Percentiles rank a stretch among this genome's conserved stretches.
Evolutionary conservation across 2,797 vertebrate species (phyloP).

Genomic region (Falco rusticolus): DNA sequence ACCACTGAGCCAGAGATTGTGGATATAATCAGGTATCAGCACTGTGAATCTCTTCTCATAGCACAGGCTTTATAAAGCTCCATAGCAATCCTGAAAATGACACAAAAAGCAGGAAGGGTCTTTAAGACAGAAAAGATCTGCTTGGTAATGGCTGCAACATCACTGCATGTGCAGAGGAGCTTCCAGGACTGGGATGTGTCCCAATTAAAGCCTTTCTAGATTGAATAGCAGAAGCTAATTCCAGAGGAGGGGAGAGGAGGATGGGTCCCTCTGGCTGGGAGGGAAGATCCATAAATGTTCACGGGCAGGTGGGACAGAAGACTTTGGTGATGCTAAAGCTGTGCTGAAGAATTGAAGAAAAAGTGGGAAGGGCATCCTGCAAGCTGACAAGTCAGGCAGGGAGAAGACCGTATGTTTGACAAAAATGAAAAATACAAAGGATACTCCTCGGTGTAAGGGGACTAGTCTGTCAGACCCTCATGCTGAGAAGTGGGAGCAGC

Average conservation of each 20-base stretch:
- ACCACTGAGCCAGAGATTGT: not conserved
- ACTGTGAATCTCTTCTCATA: not conserved
- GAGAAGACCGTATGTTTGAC: not conserved
- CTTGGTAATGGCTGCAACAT: not conserved
- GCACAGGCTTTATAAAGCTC: not conserved
- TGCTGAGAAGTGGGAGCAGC: not conserved
- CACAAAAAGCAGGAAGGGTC: not conserved
- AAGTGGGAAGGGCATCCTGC: not conserved
- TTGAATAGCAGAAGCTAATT: not conserved
- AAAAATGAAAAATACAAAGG: not conserved
- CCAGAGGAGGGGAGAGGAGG: not conserved
- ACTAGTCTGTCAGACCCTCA: not conserved
- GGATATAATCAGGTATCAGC: not conserved
- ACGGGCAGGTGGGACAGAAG: not conserved
- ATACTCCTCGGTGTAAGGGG: fast-evolving
- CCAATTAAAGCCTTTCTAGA: not conserved
- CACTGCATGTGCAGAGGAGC: not conserved
- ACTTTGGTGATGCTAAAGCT: not conserved
- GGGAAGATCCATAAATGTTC: not conserved
- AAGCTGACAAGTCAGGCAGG: not conserved
- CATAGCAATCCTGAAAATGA: not conserved
- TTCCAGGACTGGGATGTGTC: not conserved
- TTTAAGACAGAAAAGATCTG: not conserved
- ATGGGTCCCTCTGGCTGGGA: not conserved
- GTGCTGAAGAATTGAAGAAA: not conserved